A percentile compares a stretch with the other conserved stretches of the same genome.
Conservation (phyloP, 2,888 invertebrate species). For the Carabus problematicus region DNA sequence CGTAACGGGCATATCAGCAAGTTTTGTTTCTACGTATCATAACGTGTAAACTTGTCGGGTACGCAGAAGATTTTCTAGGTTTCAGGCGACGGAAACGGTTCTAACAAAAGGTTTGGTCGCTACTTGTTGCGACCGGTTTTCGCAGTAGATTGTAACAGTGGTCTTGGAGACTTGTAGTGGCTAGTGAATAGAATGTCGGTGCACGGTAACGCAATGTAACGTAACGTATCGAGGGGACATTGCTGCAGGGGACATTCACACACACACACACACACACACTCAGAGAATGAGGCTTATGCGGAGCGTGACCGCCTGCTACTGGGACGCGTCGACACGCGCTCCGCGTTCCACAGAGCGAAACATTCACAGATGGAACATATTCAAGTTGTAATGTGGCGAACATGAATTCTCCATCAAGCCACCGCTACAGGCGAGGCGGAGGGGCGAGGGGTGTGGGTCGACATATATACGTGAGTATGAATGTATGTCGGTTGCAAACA, state of each 20-base stretch:
- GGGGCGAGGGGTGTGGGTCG: not conserved
- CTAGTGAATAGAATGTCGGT: too few species aligned
- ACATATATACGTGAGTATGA: not conserved
- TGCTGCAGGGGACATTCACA: not conserved
- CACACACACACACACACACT: conserved; percentile 4
- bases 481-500: not conserved
- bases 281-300: not conserved
- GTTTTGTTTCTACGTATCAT: too few species aligned
- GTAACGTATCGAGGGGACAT: too few species aligned
- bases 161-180: too few species aligned
- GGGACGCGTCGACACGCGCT: not conserved
- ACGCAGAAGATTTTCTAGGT: too few species aligned
- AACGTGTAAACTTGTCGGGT: too few species aligned
- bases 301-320: not conserved
- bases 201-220: too few species aligned
- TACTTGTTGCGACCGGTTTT: too few species aligned
- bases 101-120: too few species aligned
- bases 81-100: too few species aligned
- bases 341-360: conserved; percentile 47
- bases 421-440: conserved; percentile 12
- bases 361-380: conserved; percentile 48
- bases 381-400: conserved; percentile 51
- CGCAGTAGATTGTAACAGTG: too few species aligned
- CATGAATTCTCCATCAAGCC: conserved; percentile 53
- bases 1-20: too few species aligned